Base-by-base conservation (phyloP, 2,888 invertebrate species). In the Melangyna quadrimaculata region DNA sequence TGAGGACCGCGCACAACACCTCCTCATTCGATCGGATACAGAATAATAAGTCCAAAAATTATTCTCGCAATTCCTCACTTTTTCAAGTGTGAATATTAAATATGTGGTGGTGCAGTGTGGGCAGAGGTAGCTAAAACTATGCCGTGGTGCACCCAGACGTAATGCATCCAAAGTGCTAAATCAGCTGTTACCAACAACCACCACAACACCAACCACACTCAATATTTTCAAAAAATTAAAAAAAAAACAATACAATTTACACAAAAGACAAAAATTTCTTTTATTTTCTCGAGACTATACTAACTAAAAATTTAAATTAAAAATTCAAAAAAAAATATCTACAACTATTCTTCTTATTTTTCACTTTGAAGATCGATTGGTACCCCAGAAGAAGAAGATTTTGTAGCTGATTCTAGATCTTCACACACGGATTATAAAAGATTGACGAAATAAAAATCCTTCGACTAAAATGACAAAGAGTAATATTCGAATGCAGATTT, bases 1-100 rank as follows among this genome's bases (percentile, higher is more conserved):
- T 75, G 84, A 80, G 72, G 81, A 81, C 77, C 88, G 87, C 87
- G 87, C 87, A 89, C 88, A 89, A 88, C 87, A 88, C 88, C 88
- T 88, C 88, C 89, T 89, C 89, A 88, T 88, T 87, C 88, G 88
- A 87, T 88, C 88, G 87, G 87, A 88, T 88, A 86, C 88, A 88
- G 87, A 87, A 88, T 88, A 89, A 89, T 88, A 86, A 86, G 86
- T 81, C 86, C 86, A 86, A 86, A 86, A 77, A 86, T 81, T 86
- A 69, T 78, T 57, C 73, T 86, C 81, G 81, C 77, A 81, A 86
- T 86, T 86, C 81, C 53, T 86, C 86, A 86, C 86, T 86, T 86
- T 81, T 86, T 86, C 86, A 86, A 86, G 81, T 86, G 81, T 86
- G 81, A 81, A 86, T 77, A 51, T 78, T 73, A 70, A 63, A 40